These are phyloP conservation scores for Drosophila sordidula DNA, from an alignment of 2,888 invertebrate species.

Conservation along the genomic window DNA sequence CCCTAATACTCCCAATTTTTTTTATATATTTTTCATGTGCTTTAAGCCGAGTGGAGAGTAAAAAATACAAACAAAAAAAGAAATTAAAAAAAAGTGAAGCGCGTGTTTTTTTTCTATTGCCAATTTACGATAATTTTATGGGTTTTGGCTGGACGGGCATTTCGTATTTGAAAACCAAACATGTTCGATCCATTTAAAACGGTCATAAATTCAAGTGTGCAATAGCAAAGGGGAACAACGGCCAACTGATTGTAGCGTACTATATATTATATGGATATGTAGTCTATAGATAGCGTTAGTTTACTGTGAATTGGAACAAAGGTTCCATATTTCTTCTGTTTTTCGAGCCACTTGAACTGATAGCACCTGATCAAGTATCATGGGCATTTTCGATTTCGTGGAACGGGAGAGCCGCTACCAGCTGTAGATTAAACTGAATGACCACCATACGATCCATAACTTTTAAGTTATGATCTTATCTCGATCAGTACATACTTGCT, in stretches of 20 bases:
- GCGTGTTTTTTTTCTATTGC: conserved; percentile 24
- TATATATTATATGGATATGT: conserved; percentile 16
- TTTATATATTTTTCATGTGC: conserved; percentile 63
- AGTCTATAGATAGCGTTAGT: conserved; percentile 25
- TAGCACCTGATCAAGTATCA: conserved; percentile 5
- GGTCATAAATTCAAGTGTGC: conserved; percentile 30
- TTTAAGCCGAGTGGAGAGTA: conserved; percentile 37
- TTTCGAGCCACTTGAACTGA: conserved; percentile 17
- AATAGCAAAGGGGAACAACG: conserved; percentile 21
- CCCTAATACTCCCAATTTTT: background rate
- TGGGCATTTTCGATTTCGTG: background rate
- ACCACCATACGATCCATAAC: background rate
- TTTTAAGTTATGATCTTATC: background rate
- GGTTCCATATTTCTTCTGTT: conserved; percentile 7
- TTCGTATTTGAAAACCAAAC: background rate
- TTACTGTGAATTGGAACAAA: conserved; percentile 16
- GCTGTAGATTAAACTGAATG: background rate
- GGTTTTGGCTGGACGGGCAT: background rate
- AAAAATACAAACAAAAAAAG: background rate
- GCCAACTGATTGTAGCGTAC: conserved; percentile 11
- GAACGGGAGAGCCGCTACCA: background rate
- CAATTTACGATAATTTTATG: conserved; percentile 26
- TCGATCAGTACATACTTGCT: background rate
- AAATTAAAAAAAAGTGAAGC: background rate
- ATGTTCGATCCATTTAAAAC: conserved; percentile 17